Evolutionary conservation across 2,797 vertebrate species (phyloP).

Genomic region (Macropodus opercularis): DNA sequence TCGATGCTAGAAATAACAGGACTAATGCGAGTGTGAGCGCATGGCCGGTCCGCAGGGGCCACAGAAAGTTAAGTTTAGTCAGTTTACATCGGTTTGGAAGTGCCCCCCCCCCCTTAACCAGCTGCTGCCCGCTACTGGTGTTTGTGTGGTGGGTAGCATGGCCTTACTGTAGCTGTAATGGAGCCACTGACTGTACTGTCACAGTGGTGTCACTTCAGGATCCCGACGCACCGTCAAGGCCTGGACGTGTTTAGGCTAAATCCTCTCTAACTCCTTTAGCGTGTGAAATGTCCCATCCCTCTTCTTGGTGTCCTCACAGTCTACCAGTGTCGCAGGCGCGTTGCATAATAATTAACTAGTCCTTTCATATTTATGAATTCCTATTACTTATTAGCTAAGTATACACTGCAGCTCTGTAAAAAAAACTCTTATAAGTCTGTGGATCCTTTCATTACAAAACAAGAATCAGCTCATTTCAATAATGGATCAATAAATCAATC

Average conservation of each 20-base stretch:
- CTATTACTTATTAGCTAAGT: background rate
- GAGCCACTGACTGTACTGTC: constrained; percentile 14
- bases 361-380: too few relatives aligned
- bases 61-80: constrained; percentile 54
- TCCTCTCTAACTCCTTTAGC: background rate
- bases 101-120: constrained; percentile 18
- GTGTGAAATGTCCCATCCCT: too few relatives aligned
- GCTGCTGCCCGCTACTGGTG: constrained; percentile 28
- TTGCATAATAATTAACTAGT: too few relatives aligned
- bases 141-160: constrained; percentile 28
- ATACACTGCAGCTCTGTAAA: background rate
- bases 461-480: too few relatives aligned
- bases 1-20: constrained; percentile 66
- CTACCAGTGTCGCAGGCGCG: too few relatives aligned
- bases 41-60: constrained; percentile 29
- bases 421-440: too few relatives aligned
- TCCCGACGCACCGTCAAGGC: background rate
- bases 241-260: background rate
- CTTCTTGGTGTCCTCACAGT: too few relatives aligned
- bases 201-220: background rate
- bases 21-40: constrained; percentile 45
- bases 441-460: too few relatives aligned
- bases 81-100: constrained; percentile 52
- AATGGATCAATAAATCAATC: too few relatives aligned
- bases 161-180: constrained; percentile 19